Conservation (phyloP, 2,888 invertebrate genomes). For the Acronicta leporina region DNA sequence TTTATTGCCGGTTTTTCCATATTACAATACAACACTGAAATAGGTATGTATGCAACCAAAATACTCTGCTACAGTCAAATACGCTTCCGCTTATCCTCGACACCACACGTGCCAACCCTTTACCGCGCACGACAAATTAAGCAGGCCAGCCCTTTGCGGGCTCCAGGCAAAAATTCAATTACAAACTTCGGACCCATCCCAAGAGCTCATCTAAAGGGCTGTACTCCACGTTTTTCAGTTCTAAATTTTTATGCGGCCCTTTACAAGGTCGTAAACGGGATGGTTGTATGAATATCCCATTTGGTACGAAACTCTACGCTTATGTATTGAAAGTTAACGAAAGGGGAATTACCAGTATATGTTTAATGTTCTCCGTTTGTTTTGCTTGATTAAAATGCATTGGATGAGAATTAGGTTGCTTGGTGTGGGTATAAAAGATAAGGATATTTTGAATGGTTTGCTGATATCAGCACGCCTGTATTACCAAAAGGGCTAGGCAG, state of each 20-base stretch:
- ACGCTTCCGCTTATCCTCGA: constrained; percentile 48
- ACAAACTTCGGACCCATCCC: constrained; percentile 86
- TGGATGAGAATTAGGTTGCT: constrained; percentile 36
- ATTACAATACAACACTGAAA: no score
- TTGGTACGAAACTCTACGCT: constrained; percentile 75
- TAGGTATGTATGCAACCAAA: no score
- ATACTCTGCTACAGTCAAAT: background rate
- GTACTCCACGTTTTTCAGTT: constrained; percentile 78
- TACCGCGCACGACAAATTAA: constrained; percentile 84
- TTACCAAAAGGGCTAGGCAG: no score
- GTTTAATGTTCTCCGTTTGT: constrained; percentile 53
- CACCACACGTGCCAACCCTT: constrained; percentile 75
- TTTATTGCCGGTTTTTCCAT: no score
- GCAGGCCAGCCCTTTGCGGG: constrained; percentile 87
- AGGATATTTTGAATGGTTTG: background rate
- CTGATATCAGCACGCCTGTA: background rate
- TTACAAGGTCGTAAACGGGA: constrained; percentile 87
- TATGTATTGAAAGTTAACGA: constrained; percentile 72
- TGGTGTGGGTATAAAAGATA: constrained; percentile 4
- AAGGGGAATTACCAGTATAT: constrained; percentile 52
- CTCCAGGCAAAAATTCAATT: constrained; percentile 89
- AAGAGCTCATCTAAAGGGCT: constrained; percentile 84
- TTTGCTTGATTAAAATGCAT: constrained; percentile 64
- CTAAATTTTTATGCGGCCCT: constrained; percentile 87
- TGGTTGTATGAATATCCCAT: constrained; percentile 88